Base-by-base conservation (phyloP, 2,797 vertebrate species). In the Centroberyx gerrardi region DNA sequence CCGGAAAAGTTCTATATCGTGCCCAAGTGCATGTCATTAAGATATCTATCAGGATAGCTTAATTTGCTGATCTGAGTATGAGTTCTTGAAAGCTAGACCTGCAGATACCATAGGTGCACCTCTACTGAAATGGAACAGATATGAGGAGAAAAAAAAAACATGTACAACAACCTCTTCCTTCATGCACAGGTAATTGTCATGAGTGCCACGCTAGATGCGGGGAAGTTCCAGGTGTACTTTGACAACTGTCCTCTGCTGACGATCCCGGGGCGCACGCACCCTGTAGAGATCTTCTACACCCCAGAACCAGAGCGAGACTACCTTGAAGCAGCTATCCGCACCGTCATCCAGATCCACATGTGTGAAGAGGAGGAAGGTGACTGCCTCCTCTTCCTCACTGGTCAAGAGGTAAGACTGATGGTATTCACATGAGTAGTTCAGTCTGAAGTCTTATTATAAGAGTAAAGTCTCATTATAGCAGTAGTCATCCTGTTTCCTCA, bases 331-430 rank as follows among this genome's bases (percentile, higher is more conserved):
- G 97, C 98, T 8, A 99, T 99, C 90, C 97, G 98, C 84, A 99
- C 98, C 0, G 98, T 99, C 79, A 99, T 99, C 68, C 98, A 99
- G 70, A 99, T 99, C 88, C 98, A 99, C 69, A 99, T 99, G 98
- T 99, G 98, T 90, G 98, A 99, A 89, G 98, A 99, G 68, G 98
- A 99, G 0, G 98, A 99, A 84, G 98, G 98, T 14, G 98, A 99
- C 87, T 97, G 98, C 54, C 93, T 99, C 22, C 96, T 99, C 62
- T 99, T 99, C 88, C 97, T 99, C 92, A 99, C 98, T 14, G 98
- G 98, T 81, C 98, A 99, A 92, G 98, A 99, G 98, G 98, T 99
- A 94, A 72, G 22, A 33, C 22, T 29, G 12, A 3, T 13, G 0
- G 17, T 4, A 12, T 44, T 48, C 5, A 1, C 0, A 12, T 29